Base-by-base conservation (phyloP, 2,888 invertebrate genomes). In the Labia minor region DNA sequence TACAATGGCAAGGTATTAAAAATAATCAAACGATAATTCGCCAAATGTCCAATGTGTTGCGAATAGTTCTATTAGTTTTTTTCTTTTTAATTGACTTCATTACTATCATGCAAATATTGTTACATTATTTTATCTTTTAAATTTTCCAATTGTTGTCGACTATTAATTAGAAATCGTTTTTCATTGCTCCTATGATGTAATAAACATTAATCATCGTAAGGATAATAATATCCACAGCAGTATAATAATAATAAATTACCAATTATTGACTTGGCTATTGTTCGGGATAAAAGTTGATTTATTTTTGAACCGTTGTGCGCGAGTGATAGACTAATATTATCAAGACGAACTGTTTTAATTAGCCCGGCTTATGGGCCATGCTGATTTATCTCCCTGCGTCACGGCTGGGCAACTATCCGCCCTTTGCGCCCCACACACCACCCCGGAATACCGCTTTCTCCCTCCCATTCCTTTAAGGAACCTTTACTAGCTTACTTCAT, bases 341-440 rank as follows among this genome's bases (percentile, higher is more conserved):
- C 63, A 69, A 67, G 69, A 69, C 67, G 67, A 67, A 69, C 67
- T 69, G 68, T 66, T 69, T 69, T 69, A 69, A 69, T 69, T 69
- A 69, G 69, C 68, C 63, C 37, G 21, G 66, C 14, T 20, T 63
- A 67, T 49, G 49, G 26, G 49, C 49, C 49, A 49, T 49, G 49
- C 49, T 49, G 49, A 49, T 49, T 49, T 49, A 49, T 49, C 49
- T 49, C 49, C 26, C 49, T 49, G 49, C 49, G 49, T 49, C 49
- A 49, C 49, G 26, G 26, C 26, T 8, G 26, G 26, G 26, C 26
- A 26, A 26, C 26, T 26, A 26, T 26, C 26, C 26, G 26, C 26
- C 26, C 26, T 26, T 26, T 26, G 26, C 8, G 49, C 49, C 49
- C 49, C 49, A 3, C 49, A 4, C 49, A 8, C 49, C 2, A 14